Base-by-base conservation (phyloP, 2,888 invertebrate species). In the Caenorhabditis sp. region DNA sequence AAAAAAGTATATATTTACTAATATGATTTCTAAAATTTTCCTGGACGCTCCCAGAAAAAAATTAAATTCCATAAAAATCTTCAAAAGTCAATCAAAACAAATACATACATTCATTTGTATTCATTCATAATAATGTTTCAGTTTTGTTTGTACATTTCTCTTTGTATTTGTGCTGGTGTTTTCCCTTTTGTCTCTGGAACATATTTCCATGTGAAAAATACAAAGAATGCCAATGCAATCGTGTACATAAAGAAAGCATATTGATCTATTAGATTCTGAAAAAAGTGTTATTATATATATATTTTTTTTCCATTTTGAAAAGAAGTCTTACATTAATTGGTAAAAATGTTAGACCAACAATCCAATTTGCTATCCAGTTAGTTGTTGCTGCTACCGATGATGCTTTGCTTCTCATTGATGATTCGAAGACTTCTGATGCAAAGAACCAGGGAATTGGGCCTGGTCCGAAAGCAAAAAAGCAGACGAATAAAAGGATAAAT, bases 181-280 rank as follows among this genome's bases (percentile, higher is more conserved):
- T 80, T 82, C 36, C 74, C 76, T 72, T 85, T 97, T 86, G 97
- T 97, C 92, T 97, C 97, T 89, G 97, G 97, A 90, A 97, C 95
- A 91, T 93, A 95, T 36, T 94, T 94, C 90, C 94, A 96, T 81
- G 96, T 95, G 92, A 97, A 97, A 90, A 94, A 93, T 94, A 95
- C 95, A 92, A 96, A 97, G 90, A 95, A 92, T 88, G 94, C 94
- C 90, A 97, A 92, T 90, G 95, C 93, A 90, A 93, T 93, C 91
- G 95, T 95, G 92, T 97, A 97, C 90, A 96, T 95, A 91, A 96
- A 93, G 92, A 97, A 97, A 90, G 95, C 95, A 91, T 95, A 97
- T 91, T 95, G 95, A 90, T 94, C 91, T 64, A 93, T 87, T 0
- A 89, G 12, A 53, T 75, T 80, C 83, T 83, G 63, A 65, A 83